Base-by-base conservation (phyloP, 1,140 invertebrate species). In the Rhyzopertha dominica region DNA sequence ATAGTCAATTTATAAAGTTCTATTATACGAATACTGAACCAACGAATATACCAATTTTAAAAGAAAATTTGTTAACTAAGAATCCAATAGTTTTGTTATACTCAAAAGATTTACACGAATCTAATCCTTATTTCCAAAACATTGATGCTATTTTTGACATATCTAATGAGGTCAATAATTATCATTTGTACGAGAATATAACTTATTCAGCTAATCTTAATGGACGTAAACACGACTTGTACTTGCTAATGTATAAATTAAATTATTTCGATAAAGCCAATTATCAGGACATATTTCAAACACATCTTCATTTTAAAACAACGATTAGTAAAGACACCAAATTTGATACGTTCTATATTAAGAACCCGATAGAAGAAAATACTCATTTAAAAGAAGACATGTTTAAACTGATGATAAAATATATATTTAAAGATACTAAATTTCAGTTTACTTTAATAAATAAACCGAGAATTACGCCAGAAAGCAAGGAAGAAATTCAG, bases 281-380 rank as follows among this genome's bases (percentile, higher is more conserved):
- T 20, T 56, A 53, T 36, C 56, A 60, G 39, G 51, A 60, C 36
- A 24, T 63, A 28, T 62, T 62, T 41, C 52, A 58, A 47, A 40
- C 49, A n/a, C n/a, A n/a, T n/a, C n/a, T n/a, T n/a, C n/a, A n/a
- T n/a, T n/a, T n/a, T n/a, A n/a, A n/a, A n/a, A n/a, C n/a, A n/a
- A n/a, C n/a, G n/a, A n/a, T n/a, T n/a, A n/a, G n/a, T n/a, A n/a
- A n/a, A n/a, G n/a, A n/a, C n/a, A n/a, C n/a, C 9, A 44, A 37
- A 32, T 35, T 18, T 10, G 23, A 17, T n/a, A n/a, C 40, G 41
- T n/a, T 48, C 7, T 35, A 43, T 24, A 7, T 45, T 12, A 36
- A 38, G 31, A 49, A 49, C 14, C 42, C 47, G 17, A 23, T 37
- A 23, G 16, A 37, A 37, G 9, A 20, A 16, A 41, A 32, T 34